A percentile compares a stretch with the other conserved stretches of the same genome.
phyloP scores from a whole-genome alignment of 2,797 vertebrate species.

The Stomatorhinus walkeri region DNA sequence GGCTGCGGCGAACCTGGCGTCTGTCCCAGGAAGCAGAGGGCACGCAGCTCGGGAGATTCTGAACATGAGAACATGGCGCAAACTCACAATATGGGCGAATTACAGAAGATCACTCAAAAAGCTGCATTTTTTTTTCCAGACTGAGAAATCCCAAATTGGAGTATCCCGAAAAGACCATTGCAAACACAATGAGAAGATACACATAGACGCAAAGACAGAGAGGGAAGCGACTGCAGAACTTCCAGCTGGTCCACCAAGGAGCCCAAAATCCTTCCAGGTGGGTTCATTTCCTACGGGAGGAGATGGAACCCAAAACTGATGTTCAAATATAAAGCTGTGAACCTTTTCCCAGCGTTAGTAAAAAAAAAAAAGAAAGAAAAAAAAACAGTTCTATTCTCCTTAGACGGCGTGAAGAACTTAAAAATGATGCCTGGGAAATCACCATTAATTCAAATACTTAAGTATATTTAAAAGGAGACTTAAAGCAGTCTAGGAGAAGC shows the following conservation, averaged over 20 bases:
- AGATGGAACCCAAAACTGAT: not conserved
- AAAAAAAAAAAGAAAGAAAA: not conserved
- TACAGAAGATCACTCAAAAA: not conserved
- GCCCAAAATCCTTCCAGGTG: not conserved
- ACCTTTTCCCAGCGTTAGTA: not conserved
- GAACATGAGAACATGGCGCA: not conserved
- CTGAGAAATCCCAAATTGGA: not conserved
- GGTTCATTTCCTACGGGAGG: not conserved
- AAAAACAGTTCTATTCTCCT: not conserved
- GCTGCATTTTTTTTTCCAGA: not conserved
- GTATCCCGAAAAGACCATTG: not conserved
- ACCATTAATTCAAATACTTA: constrained; percentile 22
- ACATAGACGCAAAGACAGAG: not conserved
- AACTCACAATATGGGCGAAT: not conserved
- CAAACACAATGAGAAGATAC: not conserved
- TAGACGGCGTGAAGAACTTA: not conserved
- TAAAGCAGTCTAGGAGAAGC: constrained; percentile 12
- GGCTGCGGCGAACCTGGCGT: not conserved
- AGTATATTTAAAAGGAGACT: constrained; percentile 15
- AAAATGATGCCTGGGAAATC: not conserved
- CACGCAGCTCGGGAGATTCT: not conserved
- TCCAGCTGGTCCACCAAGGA: not conserved
- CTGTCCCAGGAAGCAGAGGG: not conserved
- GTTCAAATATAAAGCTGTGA: not conserved
- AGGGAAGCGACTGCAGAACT: not conserved